Base-by-base conservation (phyloP, 2,888 invertebrate genomes). In the Eristalinus aeneus region DNA sequence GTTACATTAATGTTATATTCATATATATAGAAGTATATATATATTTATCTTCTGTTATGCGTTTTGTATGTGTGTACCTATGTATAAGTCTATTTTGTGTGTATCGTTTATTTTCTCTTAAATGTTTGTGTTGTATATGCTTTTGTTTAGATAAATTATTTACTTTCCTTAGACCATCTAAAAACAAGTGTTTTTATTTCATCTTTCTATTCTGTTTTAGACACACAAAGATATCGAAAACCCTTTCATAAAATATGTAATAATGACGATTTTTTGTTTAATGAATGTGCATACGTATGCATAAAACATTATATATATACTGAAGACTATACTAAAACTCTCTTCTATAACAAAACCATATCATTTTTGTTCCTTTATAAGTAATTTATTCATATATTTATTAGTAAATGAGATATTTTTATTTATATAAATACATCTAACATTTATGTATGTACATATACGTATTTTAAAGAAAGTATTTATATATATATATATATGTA, bases 271-370 rank as follows among this genome's bases (percentile, higher is more conserved):
- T 82, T 58, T 73, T 54, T n/a, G n/a, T n/a, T 65, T 63, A 58
- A 76, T 80, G 67, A 80, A 80, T 76, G 74, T 75, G 75, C 84
- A 84, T 78, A 79, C 72, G 72, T 78, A 79, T 75, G 72, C 84
- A 84, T 78, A 72, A 27, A 16, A 79, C 63, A 83, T 67, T 67
- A 60, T 53, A 64, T 69, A 78, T 69, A 73, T 69, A 77, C 64
- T 68, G 69, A 56, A 76, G 76, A 46, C 46, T 46, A 46, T 68
- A 46, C 68, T 32, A 68, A 81, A 77, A 73, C 76, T 68, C 80
- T 22, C 81, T 81, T 69, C 73, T 32, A 73, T 76, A 68, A 61
- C 39, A 46, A 61, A 31, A 61, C 8, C 23, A 39, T 27, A 12
- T 27, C 5, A 11, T 32, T 46, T 32, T 32, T 81, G 32, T 53